Percentiles rank a stretch among this genome's conserved stretches.
Conservation (phyloP, 37 sponge, comb jelly and placozoan species). For the Bolinopsis microptera region DNA sequence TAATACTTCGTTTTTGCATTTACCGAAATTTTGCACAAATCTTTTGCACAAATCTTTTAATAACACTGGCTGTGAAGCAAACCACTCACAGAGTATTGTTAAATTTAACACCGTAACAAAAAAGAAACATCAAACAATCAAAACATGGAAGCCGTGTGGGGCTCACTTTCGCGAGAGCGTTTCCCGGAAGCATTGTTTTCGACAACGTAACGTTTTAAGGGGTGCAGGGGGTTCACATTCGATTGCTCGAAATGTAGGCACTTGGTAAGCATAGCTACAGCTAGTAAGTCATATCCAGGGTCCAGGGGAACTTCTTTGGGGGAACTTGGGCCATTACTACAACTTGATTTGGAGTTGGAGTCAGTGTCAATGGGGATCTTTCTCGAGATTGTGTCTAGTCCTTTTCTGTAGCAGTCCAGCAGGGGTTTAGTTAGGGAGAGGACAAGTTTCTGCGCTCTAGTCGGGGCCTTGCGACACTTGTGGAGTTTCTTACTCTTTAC, state of each 20-base stretch:
- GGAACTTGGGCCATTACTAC: not conserved
- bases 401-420: conserved; percentile 3
- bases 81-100: too few relatives aligned
- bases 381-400: not conserved
- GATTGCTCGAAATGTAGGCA: conserved; percentile 3
- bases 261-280: conserved; percentile 29
- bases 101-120: too few relatives aligned
- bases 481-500: not conserved
- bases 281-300: not conserved
- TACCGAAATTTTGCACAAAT: too few relatives aligned
- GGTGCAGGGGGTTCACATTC: not conserved
- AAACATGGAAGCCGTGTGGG: not conserved
- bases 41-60: too few relatives aligned
- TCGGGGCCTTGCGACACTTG: not conserved
- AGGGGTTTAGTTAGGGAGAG: conserved; percentile 28
- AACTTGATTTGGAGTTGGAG: not conserved
- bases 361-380: not conserved
- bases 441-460: conserved; percentile 9
- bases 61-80: too few relatives aligned
- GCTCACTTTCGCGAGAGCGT: not conserved
- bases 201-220: not conserved
- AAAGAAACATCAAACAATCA: too few relatives aligned
- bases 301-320: not conserved
- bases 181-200: not conserved
- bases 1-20: too few relatives aligned